Percentiles rank a stretch among this genome's conserved stretches.
Evolutionary conservation across 2,797 vertebrate species (phyloP).

Genomic region (Pseudochromis fuscus): DNA sequence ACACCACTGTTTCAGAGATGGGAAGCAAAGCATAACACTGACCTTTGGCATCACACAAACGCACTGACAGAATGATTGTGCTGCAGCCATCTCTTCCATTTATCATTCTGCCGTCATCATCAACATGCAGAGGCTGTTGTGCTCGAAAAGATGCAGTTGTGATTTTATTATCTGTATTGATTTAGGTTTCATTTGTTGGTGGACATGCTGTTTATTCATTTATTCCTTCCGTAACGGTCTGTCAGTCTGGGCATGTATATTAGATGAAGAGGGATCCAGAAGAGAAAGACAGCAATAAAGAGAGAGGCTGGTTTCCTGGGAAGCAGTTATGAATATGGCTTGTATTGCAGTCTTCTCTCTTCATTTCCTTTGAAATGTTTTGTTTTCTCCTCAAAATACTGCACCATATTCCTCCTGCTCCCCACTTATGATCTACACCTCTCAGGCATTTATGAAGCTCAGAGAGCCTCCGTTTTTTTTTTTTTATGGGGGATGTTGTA

Average conservation of each 20-base stretch:
- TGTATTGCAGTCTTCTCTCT: conserved; percentile 38
- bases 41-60: conserved; percentile 31
- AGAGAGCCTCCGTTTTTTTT: conserved; percentile 34
- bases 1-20: conserved; percentile 20
- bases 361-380: conserved; percentile 50
- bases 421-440: conserved; percentile 37
- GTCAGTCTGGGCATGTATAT: conserved; percentile 1
- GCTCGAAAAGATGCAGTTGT: conserved; percentile 2
- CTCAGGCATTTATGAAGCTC: conserved; percentile 40
- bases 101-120: conserved; percentile 15
- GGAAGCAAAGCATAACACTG: neutral
- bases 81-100: conserved; percentile 27
- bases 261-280: conserved; percentile 13
- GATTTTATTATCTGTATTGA: conserved; percentile 23
- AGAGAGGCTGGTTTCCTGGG: conserved; percentile 41
- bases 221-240: conserved; percentile 37
- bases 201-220: conserved; percentile 41
- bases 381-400: conserved; percentile 37
- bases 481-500: conserved; percentile 25
- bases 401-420: conserved; percentile 24
- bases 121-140: neutral
- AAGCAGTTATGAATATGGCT: conserved; percentile 35
- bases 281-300: conserved; percentile 35
- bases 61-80: conserved; percentile 17
- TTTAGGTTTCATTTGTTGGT: conserved; percentile 37